Conservation (phyloP, 2,113 vertebrate genomes). For the Jaculus jaculus region DNA sequence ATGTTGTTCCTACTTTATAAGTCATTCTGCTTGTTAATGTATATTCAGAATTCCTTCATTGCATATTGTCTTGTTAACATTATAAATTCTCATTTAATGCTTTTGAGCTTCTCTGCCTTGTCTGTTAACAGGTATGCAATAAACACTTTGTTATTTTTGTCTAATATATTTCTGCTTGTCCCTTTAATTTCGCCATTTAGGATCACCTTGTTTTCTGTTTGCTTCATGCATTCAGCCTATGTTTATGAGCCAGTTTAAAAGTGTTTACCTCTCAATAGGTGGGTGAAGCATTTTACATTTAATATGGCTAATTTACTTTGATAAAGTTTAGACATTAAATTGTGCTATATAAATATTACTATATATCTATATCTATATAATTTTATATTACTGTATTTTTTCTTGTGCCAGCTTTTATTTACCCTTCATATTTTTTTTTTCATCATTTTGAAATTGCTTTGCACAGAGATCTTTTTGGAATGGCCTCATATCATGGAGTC, state of each 20-base stretch:
- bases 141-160: neutral
- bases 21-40: neutral
- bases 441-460: neutral
- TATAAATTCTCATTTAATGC: neutral
- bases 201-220: neutral
- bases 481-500: too few relatives aligned
- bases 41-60: neutral
- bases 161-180: neutral
- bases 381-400: neutral
- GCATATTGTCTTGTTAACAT: neutral
- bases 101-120: neutral
- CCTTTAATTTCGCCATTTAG: neutral
- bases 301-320: neutral
- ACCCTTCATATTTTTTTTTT: neutral
- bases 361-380: neutral
- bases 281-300: neutral
- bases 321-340: neutral
- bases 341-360: neutral
- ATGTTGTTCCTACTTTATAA: neutral
- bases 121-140: neutral
- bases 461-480: neutral
- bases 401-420: neutral
- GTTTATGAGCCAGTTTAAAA: neutral
- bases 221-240: neutral
- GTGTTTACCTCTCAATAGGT: neutral